Evolutionary conservation across 1,140 invertebrate species (phyloP).

Genomic region (Colletes gigas): DNA sequence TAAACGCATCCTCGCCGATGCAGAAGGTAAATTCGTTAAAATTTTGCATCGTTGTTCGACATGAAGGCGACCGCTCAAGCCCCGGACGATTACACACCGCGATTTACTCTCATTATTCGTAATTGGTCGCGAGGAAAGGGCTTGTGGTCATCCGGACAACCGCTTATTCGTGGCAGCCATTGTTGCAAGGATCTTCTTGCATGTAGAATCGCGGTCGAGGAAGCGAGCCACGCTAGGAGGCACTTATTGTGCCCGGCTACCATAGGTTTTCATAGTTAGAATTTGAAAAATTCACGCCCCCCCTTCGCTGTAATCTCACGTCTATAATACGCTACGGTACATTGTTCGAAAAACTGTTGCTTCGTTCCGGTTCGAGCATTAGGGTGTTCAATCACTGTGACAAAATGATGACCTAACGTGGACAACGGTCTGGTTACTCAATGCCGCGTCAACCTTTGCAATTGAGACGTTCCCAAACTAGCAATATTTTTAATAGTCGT

Average conservation of each 20-base stretch:
- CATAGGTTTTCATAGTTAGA: conserved; percentile 28
- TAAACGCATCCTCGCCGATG: not conserved
- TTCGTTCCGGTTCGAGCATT: not conserved
- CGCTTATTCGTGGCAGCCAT: conserved; percentile 22
- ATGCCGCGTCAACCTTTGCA: not conserved
- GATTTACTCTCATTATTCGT: conserved; percentile 64
- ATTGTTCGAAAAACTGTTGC: conserved; percentile 48
- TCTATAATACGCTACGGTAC: not conserved
- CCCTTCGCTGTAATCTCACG: not conserved
- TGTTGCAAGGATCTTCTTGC: conserved; percentile 31
- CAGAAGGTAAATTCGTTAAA: conserved; percentile 15
- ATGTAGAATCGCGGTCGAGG: conserved; percentile 10
- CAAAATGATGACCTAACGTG: conserved; percentile 7
- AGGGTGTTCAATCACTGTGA: conserved; percentile 42
- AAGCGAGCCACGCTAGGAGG: conserved; percentile 7
- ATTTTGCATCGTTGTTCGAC: not conserved
- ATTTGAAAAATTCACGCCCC: conserved; percentile 31
- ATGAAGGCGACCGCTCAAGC: not conserved
- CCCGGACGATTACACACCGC: conserved; percentile 43
- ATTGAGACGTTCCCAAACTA: not conserved
- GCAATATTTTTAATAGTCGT: not conserved
- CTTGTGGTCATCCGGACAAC: not conserved
- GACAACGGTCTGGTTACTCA: conserved; percentile 5
- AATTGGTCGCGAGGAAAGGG: conserved; percentile 47
- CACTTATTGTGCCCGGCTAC: conserved; percentile 25